Base-by-base conservation (phyloP, 2,113 vertebrate species). In the Esox niger region DNA sequence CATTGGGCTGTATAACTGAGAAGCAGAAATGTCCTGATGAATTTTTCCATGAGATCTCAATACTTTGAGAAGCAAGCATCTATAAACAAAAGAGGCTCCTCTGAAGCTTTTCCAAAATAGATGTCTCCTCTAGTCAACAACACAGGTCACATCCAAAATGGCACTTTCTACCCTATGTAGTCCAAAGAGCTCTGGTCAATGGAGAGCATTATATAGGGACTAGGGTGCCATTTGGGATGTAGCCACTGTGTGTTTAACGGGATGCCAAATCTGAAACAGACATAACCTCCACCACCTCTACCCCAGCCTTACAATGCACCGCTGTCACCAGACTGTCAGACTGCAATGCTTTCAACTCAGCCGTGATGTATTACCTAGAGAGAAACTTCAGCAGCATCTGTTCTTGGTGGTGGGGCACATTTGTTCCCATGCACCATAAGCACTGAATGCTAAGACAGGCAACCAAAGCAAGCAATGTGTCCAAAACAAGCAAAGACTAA, bases 71-170 rank as follows among this genome's bases (percentile, higher is more conserved):
- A 77, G 76, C 78, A 73, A 77, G 77, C 79, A 75, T 81, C 68
- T 57, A 79, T 70, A 83, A 87, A 85, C 84, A 90, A 90, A 91
- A 85, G 85, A 82, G 64, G 71, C 77, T 86, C 67, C 82, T 89
- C 84, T 87, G 87, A 91, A 89, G 88, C 85, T 73, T 80, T 87
- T 91, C 88, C 86, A 88, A 83, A 17, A 43, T 15, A 87, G 84
- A 88, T 89, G 90, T 88, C 81, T 86, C 72, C 76, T 80, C 81
- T 84, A 74, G 80, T 87, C 86, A 89, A 91, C 84, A 82, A 77
- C 75, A 77, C 13, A 17, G 38, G 13, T 17, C 17, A 6, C 15
- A 15, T 43, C 0, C 38, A 10, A 17, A 43, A 43, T 43, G 38
- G 38, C 38, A 43, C 38, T 15, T 15, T 43, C 11, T 43, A 15